phyloP scores from a whole-genome alignment of 2,113 vertebrate species.

The Tretioscincus oriximinensis region DNA sequence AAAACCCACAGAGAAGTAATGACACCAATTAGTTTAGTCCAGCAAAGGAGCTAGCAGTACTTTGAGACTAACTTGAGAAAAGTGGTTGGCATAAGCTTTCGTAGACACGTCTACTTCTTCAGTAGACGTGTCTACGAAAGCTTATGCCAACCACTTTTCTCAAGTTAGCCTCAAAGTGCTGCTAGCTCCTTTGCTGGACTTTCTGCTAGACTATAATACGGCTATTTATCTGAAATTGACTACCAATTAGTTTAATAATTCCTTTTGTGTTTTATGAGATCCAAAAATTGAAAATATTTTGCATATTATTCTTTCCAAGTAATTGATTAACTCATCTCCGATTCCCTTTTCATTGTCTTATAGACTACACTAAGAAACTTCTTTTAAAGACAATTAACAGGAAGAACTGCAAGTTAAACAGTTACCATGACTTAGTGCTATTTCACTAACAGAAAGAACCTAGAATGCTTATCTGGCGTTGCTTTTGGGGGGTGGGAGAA shows the following conservation, averaged over 20 bases:
- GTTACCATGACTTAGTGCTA: conserved; percentile 7
- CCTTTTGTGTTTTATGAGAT: background rate
- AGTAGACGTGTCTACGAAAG: too few relatives aligned
- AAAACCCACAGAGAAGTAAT: background rate
- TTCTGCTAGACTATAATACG: too few relatives aligned
- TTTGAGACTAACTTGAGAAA: too few relatives aligned
- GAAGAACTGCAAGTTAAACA: conserved; percentile 27
- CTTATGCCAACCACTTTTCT: too few relatives aligned
- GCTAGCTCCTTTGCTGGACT: too few relatives aligned
- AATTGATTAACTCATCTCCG: conserved; percentile 10
- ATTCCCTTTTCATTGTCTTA: conserved; percentile 26
- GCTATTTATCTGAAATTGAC: too few relatives aligned
- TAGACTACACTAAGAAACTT: conserved; percentile 9
- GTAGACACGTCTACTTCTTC: too few relatives aligned
- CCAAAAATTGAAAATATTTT: background rate
- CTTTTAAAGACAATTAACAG: fast-evolving
- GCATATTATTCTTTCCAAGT: conserved; percentile 19
- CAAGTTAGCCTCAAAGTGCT: too few relatives aligned
- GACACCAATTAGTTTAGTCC: background rate
- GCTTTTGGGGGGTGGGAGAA: conserved; percentile 1
- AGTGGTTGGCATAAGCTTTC: too few relatives aligned
- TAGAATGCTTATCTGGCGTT: background rate
- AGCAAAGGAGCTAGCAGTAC: too few relatives aligned
- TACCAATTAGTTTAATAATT: too few relatives aligned
- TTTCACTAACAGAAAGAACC: background rate